Evolutionary conservation across 2,888 invertebrate species (phyloP), one percentile per base, ranked within the genome.

Genomic region (Limnephilus rhombicus): DNA sequence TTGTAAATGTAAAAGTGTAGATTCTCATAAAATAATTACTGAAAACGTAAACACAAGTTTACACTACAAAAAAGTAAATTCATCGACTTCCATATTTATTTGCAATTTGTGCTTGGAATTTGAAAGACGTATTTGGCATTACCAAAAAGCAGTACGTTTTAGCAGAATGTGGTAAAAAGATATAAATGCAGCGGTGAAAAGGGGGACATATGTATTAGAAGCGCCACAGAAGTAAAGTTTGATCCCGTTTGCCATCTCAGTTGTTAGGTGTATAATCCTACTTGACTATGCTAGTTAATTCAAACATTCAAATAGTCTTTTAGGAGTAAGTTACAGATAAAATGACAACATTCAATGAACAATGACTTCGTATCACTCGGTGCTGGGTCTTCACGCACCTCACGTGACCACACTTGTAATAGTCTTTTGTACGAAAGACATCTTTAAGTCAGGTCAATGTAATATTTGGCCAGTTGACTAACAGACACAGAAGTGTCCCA

Each of bases 341-440:
- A 53, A 87, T 31, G 45, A 87, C 83, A 83, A 83, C 87, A 49
- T 87, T 87, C 15, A 49, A 87, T 49, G 68, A 87, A 89, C 68
- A 80, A 68, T 37, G 29, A 82, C 45, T 82, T 49, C 53, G 34
- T 90, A 93, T 90, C 93, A 93, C 92, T 92, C 92, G 81, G 91
- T 90, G 91, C 91, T 92, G 88, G 91, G 90, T 91, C 91, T 90
- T 88, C 80, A 31, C 18, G 68, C 68, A 68, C 68, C 68, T 24
- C 68, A 68, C 9, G 24, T 68, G 68, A n/a, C n/a, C 7, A 80
- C 88, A 89, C 88, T 80, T 12, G 41, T 37, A 31, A 53, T 31
- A 53, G 87, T 29, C 53, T 68, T 68, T 49, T 87, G 45, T 49
- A 53, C 45, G 31, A 29, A 86, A 49, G n/a, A 86, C 49, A 31